These are phyloP conservation scores for Augochlorella aurata DNA, from an alignment of 2,888 invertebrate species.

Conservation along the genomic window DNA sequence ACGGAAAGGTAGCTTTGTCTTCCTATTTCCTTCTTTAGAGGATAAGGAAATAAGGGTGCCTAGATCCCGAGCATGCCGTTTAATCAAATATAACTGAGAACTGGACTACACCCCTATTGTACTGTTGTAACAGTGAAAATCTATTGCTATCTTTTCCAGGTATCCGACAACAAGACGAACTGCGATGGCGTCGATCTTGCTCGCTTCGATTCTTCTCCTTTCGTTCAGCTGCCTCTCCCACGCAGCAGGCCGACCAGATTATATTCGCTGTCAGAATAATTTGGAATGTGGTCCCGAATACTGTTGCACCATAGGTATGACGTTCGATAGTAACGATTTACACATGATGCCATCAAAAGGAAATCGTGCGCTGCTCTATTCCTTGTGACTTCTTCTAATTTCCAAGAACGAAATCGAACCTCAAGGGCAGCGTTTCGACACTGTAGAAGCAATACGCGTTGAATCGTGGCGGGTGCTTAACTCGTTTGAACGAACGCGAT, in stretches of 20 bases:
- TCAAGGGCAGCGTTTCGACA: no score
- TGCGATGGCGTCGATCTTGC: slow-evolving; percentile 44
- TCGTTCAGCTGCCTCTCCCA: not conserved
- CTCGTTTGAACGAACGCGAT: no score
- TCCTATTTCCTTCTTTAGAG: no score
- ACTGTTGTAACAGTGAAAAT: not conserved
- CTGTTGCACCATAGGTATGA: slow-evolving; percentile 72
- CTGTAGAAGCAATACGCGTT: no score
- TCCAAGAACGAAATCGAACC: no score
- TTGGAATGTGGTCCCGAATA: slow-evolving; percentile 65
- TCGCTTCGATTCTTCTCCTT: slow-evolving; percentile 28
- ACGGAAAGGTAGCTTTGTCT: not conserved
- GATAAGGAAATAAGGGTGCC: no score
- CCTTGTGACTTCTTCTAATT: no score
- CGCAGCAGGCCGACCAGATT: slow-evolving; percentile 37
- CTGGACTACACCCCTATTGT: no score
- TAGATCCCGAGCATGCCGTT: no score
- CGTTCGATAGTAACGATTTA: not conserved
- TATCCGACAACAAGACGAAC: slow-evolving; percentile 21
- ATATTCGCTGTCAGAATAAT: slow-evolving; percentile 64
- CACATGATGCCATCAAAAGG: not conserved
- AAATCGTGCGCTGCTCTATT: not conserved
- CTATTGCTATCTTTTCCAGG: slow-evolving; percentile 20
- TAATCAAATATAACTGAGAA: no score
- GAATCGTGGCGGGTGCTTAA: no score